Percentiles rank a stretch among this genome's conserved stretches.
These are phyloP conservation scores for Hydriomena furcata DNA, from an alignment of 2,888 invertebrate species.

Conservation along the genomic window DNA sequence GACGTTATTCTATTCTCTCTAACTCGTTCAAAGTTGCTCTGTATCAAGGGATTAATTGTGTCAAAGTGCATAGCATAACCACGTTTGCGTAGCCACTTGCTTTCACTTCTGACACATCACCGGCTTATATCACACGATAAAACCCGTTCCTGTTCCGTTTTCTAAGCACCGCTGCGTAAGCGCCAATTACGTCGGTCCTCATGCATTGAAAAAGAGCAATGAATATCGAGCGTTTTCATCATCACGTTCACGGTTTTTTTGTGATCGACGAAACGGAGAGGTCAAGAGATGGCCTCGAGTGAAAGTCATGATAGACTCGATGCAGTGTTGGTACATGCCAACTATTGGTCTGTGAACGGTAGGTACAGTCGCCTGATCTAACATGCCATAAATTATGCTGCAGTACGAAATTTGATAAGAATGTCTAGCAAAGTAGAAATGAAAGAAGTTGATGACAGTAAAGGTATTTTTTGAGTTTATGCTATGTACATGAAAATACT, in stretches of 20 bases:
- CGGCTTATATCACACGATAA: constrained; percentile 37
- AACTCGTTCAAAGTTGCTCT: too few species aligned
- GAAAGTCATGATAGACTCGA: constrained; percentile 46
- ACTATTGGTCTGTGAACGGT: background rate
- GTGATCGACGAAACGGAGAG: constrained; percentile 39
- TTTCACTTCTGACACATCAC: constrained; percentile 41
- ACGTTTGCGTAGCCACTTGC: constrained; percentile 31
- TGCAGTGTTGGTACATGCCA: background rate
- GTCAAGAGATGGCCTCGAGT: constrained; percentile 55
- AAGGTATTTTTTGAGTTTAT: too few species aligned
- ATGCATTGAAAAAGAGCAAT: constrained; percentile 28
- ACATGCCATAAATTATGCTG: too few species aligned
- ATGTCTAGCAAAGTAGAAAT: too few species aligned
- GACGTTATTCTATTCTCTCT: too few species aligned
- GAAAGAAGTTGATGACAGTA: too few species aligned
- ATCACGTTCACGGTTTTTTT: constrained; percentile 23
- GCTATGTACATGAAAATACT: too few species aligned
- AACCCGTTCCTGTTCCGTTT: constrained; percentile 36
- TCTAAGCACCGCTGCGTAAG: constrained; percentile 31
- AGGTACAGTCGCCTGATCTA: too few species aligned
- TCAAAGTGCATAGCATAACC: constrained; percentile 37
- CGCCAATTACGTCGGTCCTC: constrained; percentile 24
- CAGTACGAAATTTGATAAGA: too few species aligned
- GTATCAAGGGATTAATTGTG: constrained; percentile 17
- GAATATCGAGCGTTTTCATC: constrained; percentile 25